Evolutionary conservation across 2,113 vertebrate genomes (phyloP), one percentile per base, ranked within the genome.

Genomic region (Odocoileus hemionus): DNA sequence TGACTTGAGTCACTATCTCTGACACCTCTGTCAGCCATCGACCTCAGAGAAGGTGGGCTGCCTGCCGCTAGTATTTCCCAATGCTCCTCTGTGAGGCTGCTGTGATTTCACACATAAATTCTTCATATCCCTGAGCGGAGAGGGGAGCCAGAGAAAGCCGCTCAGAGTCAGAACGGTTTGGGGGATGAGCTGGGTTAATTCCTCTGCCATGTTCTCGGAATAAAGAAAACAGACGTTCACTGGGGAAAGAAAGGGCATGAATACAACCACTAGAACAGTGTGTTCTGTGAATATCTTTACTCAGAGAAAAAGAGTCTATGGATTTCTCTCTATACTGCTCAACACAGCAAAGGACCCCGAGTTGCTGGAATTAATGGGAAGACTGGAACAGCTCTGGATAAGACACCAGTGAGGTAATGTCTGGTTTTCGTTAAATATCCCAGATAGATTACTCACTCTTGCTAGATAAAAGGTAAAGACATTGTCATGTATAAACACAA

Each of bases 371-470:
- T 95, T 91, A 61, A 95, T 58, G 82, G 88, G 88, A 89, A 92
- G 94, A 83, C 87, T 55, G 36, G 91, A 96, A 64, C 23, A n/a
- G 91, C 58, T 84, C 55, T 83, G 94, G 94, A 91, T 97, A 98
- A 93, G 91, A 97, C 86, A 94, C 95, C 85, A 91, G 94, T 98
- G 98, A 98, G 94, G 98, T 97, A 96, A 98, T 97, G 97, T 98
- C 97, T 98, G 94, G 91, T 52, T 97, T 97, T 70, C 52, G 86
- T 96, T 96, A 93, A 98, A 90, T 93, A 96, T 93, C 92, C 87
- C 87, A 89, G 86, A 74, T 89, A 96, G 92, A 98, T 98, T 98
- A 97, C 96, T 97, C 96, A 96, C 39, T 96, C 92, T 74, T 58
- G 60, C 67, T 91, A 95, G 97, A 97, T 95, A 96, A 97, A 94